phyloP scores from a whole-genome alignment of 2,113 vertebrate species.

The Oncorhynchus mykiss region DNA sequence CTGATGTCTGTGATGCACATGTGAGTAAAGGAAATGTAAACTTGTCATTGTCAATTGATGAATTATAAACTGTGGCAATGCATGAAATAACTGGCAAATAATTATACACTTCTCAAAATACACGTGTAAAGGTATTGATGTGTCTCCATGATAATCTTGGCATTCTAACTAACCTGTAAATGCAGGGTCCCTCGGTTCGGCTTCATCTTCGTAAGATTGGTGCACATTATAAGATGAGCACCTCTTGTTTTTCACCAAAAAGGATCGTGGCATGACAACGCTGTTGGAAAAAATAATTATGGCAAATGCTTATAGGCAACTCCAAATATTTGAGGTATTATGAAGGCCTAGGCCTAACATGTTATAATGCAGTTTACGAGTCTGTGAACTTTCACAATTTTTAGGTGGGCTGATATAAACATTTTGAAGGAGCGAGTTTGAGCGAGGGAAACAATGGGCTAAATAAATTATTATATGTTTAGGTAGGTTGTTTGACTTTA shows the following conservation, averaged over 20 bases:
- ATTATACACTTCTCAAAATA: too few species aligned
- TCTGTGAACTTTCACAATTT: too few species aligned
- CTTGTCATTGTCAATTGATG: too few species aligned
- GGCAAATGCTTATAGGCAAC: too few species aligned
- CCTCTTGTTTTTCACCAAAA: conserved; percentile 94
- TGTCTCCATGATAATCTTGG: neutral
- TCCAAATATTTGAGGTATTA: too few species aligned
- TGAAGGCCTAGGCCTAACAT: neutral
- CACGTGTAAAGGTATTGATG: neutral
- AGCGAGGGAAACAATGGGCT: neutral
- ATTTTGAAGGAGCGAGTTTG: too few species aligned
- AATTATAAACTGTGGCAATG: too few species aligned
- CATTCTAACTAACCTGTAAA: conserved; percentile 74
- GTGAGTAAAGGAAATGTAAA: too few species aligned
- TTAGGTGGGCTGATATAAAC: too few species aligned
- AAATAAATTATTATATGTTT: neutral
- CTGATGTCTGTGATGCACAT: too few species aligned
- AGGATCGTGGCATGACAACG: conserved; percentile 90
- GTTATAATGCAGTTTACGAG: neutral
- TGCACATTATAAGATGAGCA: conserved; percentile 80
- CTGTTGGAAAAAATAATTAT: neutral
- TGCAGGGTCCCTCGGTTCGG: conserved; percentile 50
- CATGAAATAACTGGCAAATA: too few species aligned
- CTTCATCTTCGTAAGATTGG: conserved; percentile 70
- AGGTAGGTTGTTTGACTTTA: neutral